A percentile compares a stretch with the other conserved stretches of the same genome.
Evolutionary conservation across 2,797 vertebrate genomes (phyloP).

Genomic region (Anas flavirostris): DNA sequence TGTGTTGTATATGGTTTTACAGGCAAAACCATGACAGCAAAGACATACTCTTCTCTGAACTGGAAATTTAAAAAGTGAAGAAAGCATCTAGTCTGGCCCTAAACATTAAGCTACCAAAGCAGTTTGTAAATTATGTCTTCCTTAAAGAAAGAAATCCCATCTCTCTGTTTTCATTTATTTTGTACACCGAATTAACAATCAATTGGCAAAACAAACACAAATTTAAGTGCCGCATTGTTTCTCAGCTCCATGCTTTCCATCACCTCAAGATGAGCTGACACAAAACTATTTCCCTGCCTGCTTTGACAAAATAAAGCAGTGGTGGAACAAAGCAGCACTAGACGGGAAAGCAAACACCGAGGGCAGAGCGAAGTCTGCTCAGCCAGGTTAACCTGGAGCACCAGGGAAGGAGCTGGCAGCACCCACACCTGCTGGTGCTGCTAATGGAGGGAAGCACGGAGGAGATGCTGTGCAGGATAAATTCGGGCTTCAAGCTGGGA

Average conservation of each 20-base stretch:
- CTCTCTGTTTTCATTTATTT: neutral
- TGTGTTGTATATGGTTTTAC: neutral
- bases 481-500: neutral
- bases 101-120: neutral
- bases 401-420: neutral
- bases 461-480: neutral
- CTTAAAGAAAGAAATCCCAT: neutral
- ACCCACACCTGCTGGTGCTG: neutral
- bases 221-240: neutral
- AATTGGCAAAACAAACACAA: constrained; percentile 13
- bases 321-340: neutral
- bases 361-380: accelerated
- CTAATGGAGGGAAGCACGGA: accelerated
- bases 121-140: neutral
- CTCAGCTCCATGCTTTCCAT: neutral
- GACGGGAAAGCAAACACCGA: neutral
- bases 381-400: neutral
- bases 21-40: neutral
- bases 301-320: neutral
- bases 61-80: no score
- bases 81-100: neutral
- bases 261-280: neutral
- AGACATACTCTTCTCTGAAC: neutral
- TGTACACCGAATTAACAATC: neutral
- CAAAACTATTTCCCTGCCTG: neutral